Conservation (phyloP, 2,113 vertebrate species). For the Psephotus haematonotus region DNA sequence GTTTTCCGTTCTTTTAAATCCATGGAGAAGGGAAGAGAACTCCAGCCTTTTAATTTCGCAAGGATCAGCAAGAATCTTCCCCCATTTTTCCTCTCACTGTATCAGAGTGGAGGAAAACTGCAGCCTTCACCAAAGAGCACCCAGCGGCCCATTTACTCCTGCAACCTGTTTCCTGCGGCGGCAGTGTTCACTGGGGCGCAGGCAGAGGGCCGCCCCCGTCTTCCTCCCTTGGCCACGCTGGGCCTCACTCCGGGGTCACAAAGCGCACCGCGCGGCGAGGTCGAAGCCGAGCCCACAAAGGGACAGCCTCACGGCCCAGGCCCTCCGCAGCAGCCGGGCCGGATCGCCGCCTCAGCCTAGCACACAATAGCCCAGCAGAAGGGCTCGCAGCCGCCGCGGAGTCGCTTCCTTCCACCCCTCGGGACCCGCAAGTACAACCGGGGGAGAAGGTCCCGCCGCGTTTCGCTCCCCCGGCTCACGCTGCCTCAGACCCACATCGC, state of each 20-base stretch:
- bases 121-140: neutral
- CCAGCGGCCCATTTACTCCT: neutral
- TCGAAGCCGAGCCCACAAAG: constrained; percentile 59
- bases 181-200: neutral
- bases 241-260: neutral
- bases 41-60: neutral
- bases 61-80: neutral
- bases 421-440: neutral
- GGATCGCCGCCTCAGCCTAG: neutral
- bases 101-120: neutral
- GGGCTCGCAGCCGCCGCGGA: neutral
- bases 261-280: neutral
- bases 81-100: neutral
- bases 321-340: neutral
- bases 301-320: constrained; percentile 19
- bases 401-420: neutral
- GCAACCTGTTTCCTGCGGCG: neutral
- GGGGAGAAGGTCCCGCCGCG: neutral
- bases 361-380: neutral
- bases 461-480: neutral
- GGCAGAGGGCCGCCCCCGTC: too few relatives aligned
- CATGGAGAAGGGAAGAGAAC: neutral
- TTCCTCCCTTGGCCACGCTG: neutral
- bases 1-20: neutral
- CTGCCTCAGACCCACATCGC: neutral